Evolutionary conservation across 23 tunicate genomes (phyloP), one percentile per base, ranked within the genome.

Genomic region (Ciona savignyi): DNA sequence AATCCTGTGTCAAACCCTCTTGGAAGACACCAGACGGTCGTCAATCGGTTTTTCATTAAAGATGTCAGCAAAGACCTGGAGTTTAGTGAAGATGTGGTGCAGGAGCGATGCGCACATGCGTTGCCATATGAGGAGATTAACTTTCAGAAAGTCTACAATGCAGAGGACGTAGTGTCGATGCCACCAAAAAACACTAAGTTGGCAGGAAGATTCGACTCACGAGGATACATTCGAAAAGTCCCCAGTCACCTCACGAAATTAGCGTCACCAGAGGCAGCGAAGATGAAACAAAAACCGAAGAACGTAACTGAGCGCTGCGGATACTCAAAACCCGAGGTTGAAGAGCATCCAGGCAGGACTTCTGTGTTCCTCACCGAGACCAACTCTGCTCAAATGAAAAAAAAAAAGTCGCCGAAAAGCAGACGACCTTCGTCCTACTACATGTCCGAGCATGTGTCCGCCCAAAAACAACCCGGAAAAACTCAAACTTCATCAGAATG

Each of bases 141-240:
- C 19, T 35, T 77, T 51, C 67, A 42, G 30, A 82, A 72, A 1
- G 49, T 77, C n/a, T 88, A 88, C 64, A 77, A 77, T 32, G 62
- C 76, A 23, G 63, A 70, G 51, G 89, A 77, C 65, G 34, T 88
- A 19, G 35, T 79, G 23, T 26, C 80, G 20, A 11, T 35, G 23
- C 22, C 72, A 32, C 69, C 82, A 2, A 70, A 30, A 56, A 23
- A 21, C 11, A 6, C 15, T 0, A 24, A 51, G 6, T 32, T 70
- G 4, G 80, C 75, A 3, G 96, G 96, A 65, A 77, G 96, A 42
- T 88, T 88, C 73, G 81, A 81, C 42, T 28, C 84, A 0, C 66
- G 86, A 56, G 87, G 87, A 2, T 88, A 77, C 64, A 73, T 32
- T 23, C 83, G 86, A 20, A 88, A 88, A 77, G 65, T 77, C 3